phyloP scores from a whole-genome alignment of 2,113 vertebrate genomes.

The Ceratotherium simum region DNA sequence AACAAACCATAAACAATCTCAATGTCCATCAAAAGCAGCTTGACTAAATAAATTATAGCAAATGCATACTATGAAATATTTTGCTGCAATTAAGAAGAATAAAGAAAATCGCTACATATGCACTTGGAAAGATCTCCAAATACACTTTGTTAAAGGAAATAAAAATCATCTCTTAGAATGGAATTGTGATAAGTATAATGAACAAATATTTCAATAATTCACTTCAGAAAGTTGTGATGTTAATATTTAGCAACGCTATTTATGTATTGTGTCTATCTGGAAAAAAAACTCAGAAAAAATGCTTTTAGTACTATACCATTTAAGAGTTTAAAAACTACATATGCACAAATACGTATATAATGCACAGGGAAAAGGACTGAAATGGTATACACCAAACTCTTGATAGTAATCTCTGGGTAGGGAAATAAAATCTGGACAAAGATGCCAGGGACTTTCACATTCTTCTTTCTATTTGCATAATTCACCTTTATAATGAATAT shows the following conservation, averaged over 20 bases:
- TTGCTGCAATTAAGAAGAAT: background rate
- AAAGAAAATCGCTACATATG: background rate
- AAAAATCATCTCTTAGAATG: background rate
- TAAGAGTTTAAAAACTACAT: background rate
- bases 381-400: background rate
- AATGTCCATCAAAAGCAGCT: background rate
- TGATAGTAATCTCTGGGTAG: background rate
- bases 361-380: background rate
- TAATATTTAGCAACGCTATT: background rate
- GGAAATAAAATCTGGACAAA: background rate
- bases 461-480: background rate
- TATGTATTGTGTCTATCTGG: background rate
- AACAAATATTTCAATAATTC: constrained; percentile 8
- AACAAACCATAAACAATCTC: background rate
- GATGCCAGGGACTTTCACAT: background rate
- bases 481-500: constrained; percentile 1
- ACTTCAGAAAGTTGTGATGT: background rate
- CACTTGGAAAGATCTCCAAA: constrained; percentile 4
- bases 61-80: background rate
- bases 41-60: background rate
- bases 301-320: background rate
- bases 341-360: background rate
- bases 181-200: background rate
- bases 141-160: background rate
- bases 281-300: constrained; percentile 45